Evolutionary conservation across 2,113 vertebrate species (phyloP), one percentile per base, ranked within the genome.

Genomic region (Psittacula cyanocephala): DNA sequence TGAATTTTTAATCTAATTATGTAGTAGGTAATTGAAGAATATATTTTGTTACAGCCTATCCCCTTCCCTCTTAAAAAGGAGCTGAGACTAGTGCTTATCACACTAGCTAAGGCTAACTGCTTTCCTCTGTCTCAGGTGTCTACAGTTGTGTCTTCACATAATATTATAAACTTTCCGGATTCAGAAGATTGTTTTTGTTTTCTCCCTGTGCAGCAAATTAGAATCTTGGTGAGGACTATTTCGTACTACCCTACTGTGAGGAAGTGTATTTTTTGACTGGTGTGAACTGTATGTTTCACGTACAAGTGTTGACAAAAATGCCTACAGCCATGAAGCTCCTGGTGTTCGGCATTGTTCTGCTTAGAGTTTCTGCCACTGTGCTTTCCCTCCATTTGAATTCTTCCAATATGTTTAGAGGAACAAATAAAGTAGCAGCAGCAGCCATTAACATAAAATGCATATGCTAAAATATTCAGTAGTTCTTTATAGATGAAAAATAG

Each of bases 161-260:
- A 29, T 28, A 46, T n/a, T 53, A 52, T 20, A 44, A 86, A 74
- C 8, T 47, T 55, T 22, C n/a, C n/a, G 10, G 8, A 44, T 84
- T 78, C 37, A 50, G 55, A 80, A n/a, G 31, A 15, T 31, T 57
- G 27, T 5, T 86, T 70, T 85, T 74, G 3, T 74, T 91, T 27
- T 67, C 13, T 67, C 15, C 17, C 17, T 88, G 7, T 33, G 12
- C 60, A 71, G 18, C 6, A 88, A 62, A 62, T 39, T 75, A n/a
- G 41, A 92, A 29, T 55, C 72, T 64, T 75, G 77, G 13, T 3
- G 7, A 78, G 19, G 9, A 53, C 4, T 52, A 29, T 86, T 86
- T n/a, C 11, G 11, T 55, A 37, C 9, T 11, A 43, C 19, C 1
- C 0, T 49, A 18, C 19, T n/a, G 25, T 0, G 7, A 86, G 28